Conservation (phyloP, 2,797 vertebrate genomes). For the Centropyge bicolor region DNA sequence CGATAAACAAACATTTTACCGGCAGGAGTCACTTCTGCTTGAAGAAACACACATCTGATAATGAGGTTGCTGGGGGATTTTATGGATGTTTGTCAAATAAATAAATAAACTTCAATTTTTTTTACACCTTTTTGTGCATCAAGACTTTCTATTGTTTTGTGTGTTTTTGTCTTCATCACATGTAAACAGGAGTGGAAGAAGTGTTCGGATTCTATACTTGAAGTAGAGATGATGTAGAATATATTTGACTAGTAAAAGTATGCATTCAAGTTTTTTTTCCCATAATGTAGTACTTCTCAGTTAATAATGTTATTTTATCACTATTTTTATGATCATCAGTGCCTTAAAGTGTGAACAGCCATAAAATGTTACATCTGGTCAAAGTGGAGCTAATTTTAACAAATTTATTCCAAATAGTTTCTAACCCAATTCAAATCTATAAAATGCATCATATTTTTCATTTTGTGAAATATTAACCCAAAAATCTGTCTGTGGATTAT, state of each 20-base stretch:
- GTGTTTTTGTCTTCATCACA: not conserved
- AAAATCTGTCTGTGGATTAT: not conserved
- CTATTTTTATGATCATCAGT: not conserved
- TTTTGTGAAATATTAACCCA: not conserved
- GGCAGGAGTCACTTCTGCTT: constrained; percentile 16
- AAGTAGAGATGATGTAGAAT: not conserved
- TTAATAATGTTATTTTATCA: not conserved
- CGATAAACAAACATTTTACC: constrained; percentile 67
- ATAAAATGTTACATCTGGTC: no score
- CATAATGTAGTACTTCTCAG: no score
- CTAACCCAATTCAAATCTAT: no score
- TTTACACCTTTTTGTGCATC: no score
- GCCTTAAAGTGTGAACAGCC: not conserved
- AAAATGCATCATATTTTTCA: not conserved
- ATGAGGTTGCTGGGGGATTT: not conserved
- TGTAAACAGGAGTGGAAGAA: not conserved
- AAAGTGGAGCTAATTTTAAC: not conserved
- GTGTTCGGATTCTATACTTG: not conserved
- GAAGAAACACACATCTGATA: not conserved
- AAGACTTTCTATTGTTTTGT: no score
- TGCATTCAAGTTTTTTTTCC: not conserved
- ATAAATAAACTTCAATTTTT: not conserved
- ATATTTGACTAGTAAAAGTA: not conserved
- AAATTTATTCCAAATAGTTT: not conserved
- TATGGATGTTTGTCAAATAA: not conserved